Evolutionary conservation across 2,113 vertebrate species (phyloP), one percentile per base, ranked within the genome.

Genomic region (Diadophis punctatus): DNA sequence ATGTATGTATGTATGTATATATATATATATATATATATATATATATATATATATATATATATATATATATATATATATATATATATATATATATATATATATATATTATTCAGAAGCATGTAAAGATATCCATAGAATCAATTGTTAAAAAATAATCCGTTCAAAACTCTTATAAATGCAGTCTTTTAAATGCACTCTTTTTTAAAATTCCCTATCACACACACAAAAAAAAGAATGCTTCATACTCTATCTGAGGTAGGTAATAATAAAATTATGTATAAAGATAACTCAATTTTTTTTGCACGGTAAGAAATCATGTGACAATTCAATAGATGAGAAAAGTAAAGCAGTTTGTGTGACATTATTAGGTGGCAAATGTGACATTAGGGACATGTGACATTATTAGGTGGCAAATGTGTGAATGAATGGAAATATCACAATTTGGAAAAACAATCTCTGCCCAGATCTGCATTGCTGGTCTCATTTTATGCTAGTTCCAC

Each of bases 191-290:
- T 53, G 86, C 25, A 25, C 10, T 49, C 10, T 89, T 27, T 0
- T 0, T 22, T 39, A 58, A 11, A 0, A 8, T 60, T 22, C 49
- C 8, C 0, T 27, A 0, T 23, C 0, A 0, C 12, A 0, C n/a
- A n/a, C n/a, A n/a, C n/a, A 12, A 0, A 23, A 84, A 23, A 12
- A 8, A 86, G 11, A 43, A 27, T 11, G 58, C 25, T 68, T 43
- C 43, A 43, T 43, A 22, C 34, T 8, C 0, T 49, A 48, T 30
- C 5, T 20, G 16, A 52, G 3, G 2, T 52, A 90, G 12, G 58
- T 3, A 86, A 86, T n/a, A 91, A 60, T 43, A 91, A 86, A n/a
- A 86, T 49, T n/a, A 11, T 23, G 27, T n/a, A 20, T 18, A 85
- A 85, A 51, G 27, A 49, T 34, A 53, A 7, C 20, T 90, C 12